These are phyloP conservation scores for Subacronicta megacephala DNA, from an alignment of 2,888 invertebrate species.

Conservation along the genomic window DNA sequence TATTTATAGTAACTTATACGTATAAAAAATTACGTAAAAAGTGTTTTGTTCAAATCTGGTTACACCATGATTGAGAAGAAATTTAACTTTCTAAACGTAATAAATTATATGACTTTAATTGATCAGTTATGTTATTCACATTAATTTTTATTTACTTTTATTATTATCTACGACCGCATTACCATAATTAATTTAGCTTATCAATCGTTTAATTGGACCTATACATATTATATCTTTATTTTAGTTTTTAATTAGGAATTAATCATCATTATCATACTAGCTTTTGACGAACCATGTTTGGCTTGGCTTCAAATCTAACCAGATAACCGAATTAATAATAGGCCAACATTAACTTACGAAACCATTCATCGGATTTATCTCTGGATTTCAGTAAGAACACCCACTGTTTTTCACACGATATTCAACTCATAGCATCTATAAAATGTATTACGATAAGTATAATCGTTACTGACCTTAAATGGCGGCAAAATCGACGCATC, in stretches of 20 bases:
- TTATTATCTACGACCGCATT: not conserved
- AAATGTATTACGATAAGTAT: conserved; percentile 16
- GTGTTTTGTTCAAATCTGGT: conserved; percentile 23
- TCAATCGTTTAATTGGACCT: not conserved
- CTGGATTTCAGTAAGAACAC: not conserved
- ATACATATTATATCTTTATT: too few relatives aligned
- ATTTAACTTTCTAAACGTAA: conserved; percentile 43
- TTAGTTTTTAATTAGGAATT: too few relatives aligned
- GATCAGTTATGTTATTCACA: conserved; percentile 7
- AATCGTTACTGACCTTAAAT: conserved; percentile 10
- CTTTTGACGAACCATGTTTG: too few relatives aligned
- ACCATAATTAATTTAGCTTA: not conserved
- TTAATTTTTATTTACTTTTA: too few relatives aligned
- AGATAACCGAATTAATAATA: too few relatives aligned
- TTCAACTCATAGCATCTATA: conserved; percentile 2
- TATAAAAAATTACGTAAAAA: conserved; percentile 24
- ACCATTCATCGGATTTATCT: too few relatives aligned
- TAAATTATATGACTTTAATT: conserved; percentile 40
- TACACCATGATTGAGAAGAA: conserved; percentile 17
- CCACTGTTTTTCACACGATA: conserved; percentile 1
- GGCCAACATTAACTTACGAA: too few relatives aligned
- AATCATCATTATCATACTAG: too few relatives aligned
- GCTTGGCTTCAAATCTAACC: too few relatives aligned
- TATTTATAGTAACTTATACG: conserved; percentile 28
- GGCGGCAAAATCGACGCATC: conserved; percentile 30